Evolutionary conservation across 2,888 invertebrate genomes (phyloP).

Genomic region (Heliothis peltigera): DNA sequence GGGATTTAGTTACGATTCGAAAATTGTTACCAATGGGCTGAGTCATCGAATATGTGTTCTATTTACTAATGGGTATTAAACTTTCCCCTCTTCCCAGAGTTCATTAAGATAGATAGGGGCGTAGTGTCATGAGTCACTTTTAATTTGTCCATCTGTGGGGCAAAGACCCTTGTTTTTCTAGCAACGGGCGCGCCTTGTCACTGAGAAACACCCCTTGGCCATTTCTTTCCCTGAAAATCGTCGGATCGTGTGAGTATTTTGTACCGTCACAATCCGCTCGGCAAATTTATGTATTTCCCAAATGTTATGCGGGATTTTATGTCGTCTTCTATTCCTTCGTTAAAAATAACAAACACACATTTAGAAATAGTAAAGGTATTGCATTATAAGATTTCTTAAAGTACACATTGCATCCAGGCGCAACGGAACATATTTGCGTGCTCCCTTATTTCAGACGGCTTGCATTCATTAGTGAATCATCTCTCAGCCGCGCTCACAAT

Average conservation of each 20-base stretch:
- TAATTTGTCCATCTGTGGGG: constrained; percentile 1
- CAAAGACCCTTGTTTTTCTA: neutral
- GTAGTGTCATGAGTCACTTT: constrained; percentile 48
- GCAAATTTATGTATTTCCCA: neutral
- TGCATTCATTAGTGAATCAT: constrained; percentile 49
- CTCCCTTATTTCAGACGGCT: constrained; percentile 31
- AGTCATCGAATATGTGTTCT: constrained; percentile 59
- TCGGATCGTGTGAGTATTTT: neutral
- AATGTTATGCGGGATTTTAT: too few relatives aligned
- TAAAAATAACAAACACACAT: too few relatives aligned
- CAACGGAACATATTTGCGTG: constrained; percentile 2
- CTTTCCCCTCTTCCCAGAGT: constrained; percentile 49
- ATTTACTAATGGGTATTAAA: constrained; percentile 40
- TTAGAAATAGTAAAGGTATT: neutral
- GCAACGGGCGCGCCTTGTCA: neutral
- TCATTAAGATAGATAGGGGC: constrained; percentile 60
- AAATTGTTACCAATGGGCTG: constrained; percentile 50
- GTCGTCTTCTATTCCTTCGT: too few relatives aligned
- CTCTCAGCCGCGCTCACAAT: constrained; percentile 27
- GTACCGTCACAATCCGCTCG: neutral
- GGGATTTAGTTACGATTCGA: constrained; percentile 61
- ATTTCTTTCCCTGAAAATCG: neutral
- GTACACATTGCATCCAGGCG: neutral
- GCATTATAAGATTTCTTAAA: constrained; percentile 13
- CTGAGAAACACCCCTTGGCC: neutral